Evolutionary conservation across 2,113 vertebrate genomes (phyloP).

Genomic region (Edolisoma coerulescens): DNA sequence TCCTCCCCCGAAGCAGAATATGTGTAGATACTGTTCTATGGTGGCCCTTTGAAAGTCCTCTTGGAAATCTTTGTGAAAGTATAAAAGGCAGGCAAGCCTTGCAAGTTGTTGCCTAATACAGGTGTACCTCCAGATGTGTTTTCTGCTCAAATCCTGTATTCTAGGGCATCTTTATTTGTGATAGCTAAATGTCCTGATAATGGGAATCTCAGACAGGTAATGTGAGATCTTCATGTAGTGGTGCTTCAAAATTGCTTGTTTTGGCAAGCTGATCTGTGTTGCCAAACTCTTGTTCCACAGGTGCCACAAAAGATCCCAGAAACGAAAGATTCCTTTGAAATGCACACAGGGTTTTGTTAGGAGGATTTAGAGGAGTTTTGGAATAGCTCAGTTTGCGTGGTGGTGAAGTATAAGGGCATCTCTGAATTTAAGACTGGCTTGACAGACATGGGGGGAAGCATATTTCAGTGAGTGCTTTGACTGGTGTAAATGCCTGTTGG

Average conservation of each 20-base stretch:
- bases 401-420: background rate
- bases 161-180: background rate
- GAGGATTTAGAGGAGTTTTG: background rate
- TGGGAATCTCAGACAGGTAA: background rate
- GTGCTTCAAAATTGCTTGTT: background rate
- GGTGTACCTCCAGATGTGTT: background rate
- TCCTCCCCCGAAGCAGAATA: background rate
- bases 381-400: background rate
- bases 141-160: background rate
- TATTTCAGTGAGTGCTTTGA: background rate
- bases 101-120: background rate
- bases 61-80: background rate
- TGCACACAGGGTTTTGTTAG: background rate
- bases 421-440: background rate
- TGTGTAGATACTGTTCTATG: accelerated
- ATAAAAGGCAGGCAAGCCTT: background rate
- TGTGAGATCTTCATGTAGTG: background rate
- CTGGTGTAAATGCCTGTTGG: background rate
- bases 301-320: background rate
- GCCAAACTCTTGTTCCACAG: background rate
- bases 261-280: background rate
- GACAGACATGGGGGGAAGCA: background rate
- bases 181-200: background rate
- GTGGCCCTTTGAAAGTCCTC: background rate
- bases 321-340: background rate